Conservation (phyloP, 2,888 invertebrate genomes). For the Sinohyriopsis cumingii region DNA sequence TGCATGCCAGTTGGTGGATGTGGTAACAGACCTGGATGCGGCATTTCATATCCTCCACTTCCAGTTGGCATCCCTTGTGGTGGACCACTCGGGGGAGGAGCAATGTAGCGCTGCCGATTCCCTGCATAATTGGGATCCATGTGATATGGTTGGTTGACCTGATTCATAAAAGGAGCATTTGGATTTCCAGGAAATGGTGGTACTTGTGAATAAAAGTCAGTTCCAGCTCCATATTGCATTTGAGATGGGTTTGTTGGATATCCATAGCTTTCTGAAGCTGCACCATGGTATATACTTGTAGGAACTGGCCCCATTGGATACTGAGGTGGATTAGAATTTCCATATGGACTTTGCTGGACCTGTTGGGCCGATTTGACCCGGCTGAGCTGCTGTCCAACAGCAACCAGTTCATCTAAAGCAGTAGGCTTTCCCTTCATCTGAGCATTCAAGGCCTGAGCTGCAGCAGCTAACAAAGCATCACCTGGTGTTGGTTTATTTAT, state of each 20-base stretch:
- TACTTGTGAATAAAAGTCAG: slow-evolving; percentile 11
- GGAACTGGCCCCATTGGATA: too few species aligned
- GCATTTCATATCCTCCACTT: slow-evolving; percentile 1
- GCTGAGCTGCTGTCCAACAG: slow-evolving; percentile 10
- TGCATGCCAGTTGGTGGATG: slow-evolving; percentile 13
- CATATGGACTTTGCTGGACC: slow-evolving; percentile 7
- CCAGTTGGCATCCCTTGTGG: too few species aligned
- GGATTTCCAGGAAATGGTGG: slow-evolving; percentile 6
- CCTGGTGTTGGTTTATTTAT: slow-evolving; percentile 17
- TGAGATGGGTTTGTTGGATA: too few species aligned
- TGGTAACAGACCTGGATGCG: slow-evolving; percentile 5
- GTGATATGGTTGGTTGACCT: slow-evolving; percentile 13
- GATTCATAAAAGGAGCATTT: neutral
- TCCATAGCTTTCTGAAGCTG: too few species aligned
- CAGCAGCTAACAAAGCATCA: slow-evolving; percentile 5
- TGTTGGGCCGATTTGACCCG: slow-evolving; percentile 13
- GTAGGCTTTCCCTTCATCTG: slow-evolving; percentile 14
- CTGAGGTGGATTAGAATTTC: too few species aligned
- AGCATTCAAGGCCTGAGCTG: slow-evolving; percentile 10
- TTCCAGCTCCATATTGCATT: neutral
- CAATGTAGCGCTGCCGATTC: too few species aligned
- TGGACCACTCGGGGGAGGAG: too few species aligned
- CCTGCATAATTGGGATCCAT: slow-evolving; percentile 22
- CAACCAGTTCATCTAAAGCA: slow-evolving; percentile 1
- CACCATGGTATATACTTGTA: too few species aligned